Base-by-base conservation (phyloP, 2,888 invertebrate species). In the Willowsia nigromaculata region DNA sequence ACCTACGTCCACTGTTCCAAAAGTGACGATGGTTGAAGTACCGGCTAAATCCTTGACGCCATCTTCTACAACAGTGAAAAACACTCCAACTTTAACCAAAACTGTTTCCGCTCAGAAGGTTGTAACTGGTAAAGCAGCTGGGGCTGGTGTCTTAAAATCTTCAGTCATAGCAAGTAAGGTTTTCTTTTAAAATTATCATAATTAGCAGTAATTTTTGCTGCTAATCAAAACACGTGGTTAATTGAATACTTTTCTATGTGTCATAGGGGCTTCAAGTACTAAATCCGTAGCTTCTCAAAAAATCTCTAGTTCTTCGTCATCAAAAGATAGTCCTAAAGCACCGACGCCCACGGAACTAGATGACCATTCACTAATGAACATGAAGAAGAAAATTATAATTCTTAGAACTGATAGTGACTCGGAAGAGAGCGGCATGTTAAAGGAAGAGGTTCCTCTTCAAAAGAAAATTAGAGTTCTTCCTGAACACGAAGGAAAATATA, bases 401-500 rank as follows among this genome's bases (percentile, higher is more conserved):
- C 62, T 90, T n/a, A 82, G 81, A 18, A 91, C 89, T 37, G 83
- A 90, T 53, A 62, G 76, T 56, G 78, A 68, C 59, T 84, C 89
- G 0, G 78, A 81, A 0, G 71, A 81, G 94, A 78, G 65, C 59
- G 56, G 59, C 15, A 68, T 33, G 11, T n/a, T 71, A 93, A 93
- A 89, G 65, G 93, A 93, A 90, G 93, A 92, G 86, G 93, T 93
- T 15, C 93, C 94, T 33, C 93, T 93, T 4, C 94, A 94, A 53
- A 94, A 93, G 89, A 93, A 93, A 53, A 92, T 94, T n/a, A 90
- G 94, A 74, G 94, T 94, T 33, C 93, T 94, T 43, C 95, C 95
- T 0, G 95, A 95, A 91, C 95, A 95, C 92, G 95, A 95, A 92
- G 95, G 90, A 0, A 93, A 93, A 30, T 95, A 95, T 91, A 94